phyloP scores from a whole-genome alignment of 92 coral and sea anemone genomes.

The Actinernus sp. region DNA sequence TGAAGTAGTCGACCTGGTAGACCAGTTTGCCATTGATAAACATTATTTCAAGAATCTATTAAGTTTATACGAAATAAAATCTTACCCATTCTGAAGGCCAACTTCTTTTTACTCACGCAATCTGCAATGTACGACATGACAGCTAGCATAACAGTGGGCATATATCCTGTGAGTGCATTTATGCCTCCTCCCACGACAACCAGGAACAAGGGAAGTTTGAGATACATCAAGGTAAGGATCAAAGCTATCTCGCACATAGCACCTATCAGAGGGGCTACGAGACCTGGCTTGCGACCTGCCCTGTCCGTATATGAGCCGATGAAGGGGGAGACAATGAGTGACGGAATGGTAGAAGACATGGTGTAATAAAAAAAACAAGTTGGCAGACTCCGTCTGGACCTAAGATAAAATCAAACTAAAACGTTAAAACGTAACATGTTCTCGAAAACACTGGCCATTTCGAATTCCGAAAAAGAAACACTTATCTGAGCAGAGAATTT shows the following conservation, averaged over 20 bases:
- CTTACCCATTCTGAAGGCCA: constrained; percentile 67
- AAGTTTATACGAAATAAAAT: no score
- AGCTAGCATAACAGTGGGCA: constrained; percentile 52
- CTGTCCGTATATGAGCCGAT: constrained; percentile 63
- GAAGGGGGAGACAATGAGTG: constrained; percentile 32
- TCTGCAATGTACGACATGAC: constrained; percentile 77
- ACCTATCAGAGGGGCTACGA: constrained; percentile 45
- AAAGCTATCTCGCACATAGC: constrained; percentile 41
- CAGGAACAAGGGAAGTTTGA: constrained; percentile 30
- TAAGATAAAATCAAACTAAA: no score
- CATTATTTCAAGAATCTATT: no score
- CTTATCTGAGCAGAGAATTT: no score
- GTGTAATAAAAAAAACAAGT: constrained; percentile 27
- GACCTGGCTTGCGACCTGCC: constrained; percentile 49
- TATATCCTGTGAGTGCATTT: constrained; percentile 54
- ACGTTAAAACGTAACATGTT: no score
- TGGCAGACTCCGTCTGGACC: constrained; percentile 59
- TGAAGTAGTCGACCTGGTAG: no score
- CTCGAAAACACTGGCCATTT: no score
- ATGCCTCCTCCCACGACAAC: constrained; percentile 62
- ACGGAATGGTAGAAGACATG: constrained; percentile 26
- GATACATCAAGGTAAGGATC: constrained; percentile 30
- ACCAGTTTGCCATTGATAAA: no score
- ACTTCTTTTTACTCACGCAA: constrained; percentile 31
- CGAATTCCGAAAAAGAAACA: no score